Percentiles rank a stretch among this genome's conserved stretches.
These are phyloP conservation scores for Elgaria multicarinata DNA, from an alignment of 2,113 vertebrate species.

Conservation along the genomic window DNA sequence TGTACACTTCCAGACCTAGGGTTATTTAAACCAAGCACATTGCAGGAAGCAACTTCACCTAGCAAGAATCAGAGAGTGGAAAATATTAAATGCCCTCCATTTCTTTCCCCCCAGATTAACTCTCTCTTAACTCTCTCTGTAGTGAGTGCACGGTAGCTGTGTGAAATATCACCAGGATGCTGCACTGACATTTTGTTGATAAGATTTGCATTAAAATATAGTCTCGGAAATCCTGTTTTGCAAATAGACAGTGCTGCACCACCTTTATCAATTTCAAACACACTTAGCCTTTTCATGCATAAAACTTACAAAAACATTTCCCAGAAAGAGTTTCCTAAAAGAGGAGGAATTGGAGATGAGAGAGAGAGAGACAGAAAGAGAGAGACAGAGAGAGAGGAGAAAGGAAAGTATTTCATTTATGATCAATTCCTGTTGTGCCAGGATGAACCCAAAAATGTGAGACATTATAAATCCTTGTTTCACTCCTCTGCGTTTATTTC, in stretches of 20 bases:
- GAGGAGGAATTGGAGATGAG: not conserved
- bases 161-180: constrained; percentile 63
- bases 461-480: constrained; percentile 57
- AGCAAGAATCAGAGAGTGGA: constrained; percentile 48
- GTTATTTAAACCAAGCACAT: constrained; percentile 51
- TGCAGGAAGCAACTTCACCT: constrained; percentile 56
- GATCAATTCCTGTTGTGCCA: constrained; percentile 41
- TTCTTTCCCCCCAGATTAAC: constrained; percentile 41
- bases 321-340: constrained; percentile 51
- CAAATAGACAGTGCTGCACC: constrained; percentile 60
- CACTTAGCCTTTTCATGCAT: constrained; percentile 54
- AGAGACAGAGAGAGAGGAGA: not conserved
- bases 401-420: constrained; percentile 49
- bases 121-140: constrained; percentile 44
- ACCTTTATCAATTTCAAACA: constrained; percentile 74
- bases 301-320: constrained; percentile 65
- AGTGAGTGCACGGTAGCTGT: constrained; percentile 33
- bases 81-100: constrained; percentile 48
- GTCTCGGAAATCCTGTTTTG: constrained; percentile 62
- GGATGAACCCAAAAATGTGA: constrained; percentile 56
- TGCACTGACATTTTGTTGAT: constrained; percentile 70
- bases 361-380: too few species aligned
- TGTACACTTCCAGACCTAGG: constrained; percentile 32
- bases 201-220: constrained; percentile 75
- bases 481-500: constrained; percentile 53